These are phyloP conservation scores for Hephaestus fuliginosus DNA, from an alignment of 2,797 vertebrate species.

Conservation along the genomic window DNA sequence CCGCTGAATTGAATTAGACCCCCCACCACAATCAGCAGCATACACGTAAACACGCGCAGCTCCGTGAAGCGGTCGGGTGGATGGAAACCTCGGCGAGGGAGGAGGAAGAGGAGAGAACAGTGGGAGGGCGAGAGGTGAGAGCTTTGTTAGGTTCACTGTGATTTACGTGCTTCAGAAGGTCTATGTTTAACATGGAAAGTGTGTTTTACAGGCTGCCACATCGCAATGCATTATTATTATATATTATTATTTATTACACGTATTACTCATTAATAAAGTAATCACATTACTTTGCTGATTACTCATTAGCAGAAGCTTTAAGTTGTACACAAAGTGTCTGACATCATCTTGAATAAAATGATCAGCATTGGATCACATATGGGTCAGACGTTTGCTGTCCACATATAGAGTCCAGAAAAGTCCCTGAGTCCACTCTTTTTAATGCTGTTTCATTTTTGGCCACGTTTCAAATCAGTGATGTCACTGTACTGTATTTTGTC, in stretches of 20 bases:
- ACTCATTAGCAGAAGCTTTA: neutral
- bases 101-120: conserved; percentile 8
- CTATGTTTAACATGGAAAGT: neutral
- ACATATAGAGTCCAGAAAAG: neutral
- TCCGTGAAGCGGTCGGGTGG: conserved; percentile 42
- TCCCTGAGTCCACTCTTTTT: neutral
- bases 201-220: neutral
- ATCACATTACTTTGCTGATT: neutral
- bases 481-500: no score
- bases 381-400: neutral
- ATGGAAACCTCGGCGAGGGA: conserved; percentile 24
- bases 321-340: neutral
- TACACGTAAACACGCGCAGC: conserved; percentile 50
- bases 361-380: neutral
- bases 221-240: neutral
- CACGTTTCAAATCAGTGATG: neutral
- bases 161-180: conserved; percentile 11
- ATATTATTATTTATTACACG: neutral
- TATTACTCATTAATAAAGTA: neutral
- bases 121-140: conserved; percentile 28
- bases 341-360: neutral
- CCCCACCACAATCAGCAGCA: conserved; percentile 41
- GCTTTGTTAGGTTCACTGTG: conserved; percentile 2
- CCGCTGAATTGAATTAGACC: conserved; percentile 79
- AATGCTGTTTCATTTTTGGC: neutral